A percentile compares a stretch with the other conserved stretches of the same genome.
Evolutionary conservation across 2,797 vertebrate genomes (phyloP).

Genomic region (Oreonectes daqikongensis): DNA sequence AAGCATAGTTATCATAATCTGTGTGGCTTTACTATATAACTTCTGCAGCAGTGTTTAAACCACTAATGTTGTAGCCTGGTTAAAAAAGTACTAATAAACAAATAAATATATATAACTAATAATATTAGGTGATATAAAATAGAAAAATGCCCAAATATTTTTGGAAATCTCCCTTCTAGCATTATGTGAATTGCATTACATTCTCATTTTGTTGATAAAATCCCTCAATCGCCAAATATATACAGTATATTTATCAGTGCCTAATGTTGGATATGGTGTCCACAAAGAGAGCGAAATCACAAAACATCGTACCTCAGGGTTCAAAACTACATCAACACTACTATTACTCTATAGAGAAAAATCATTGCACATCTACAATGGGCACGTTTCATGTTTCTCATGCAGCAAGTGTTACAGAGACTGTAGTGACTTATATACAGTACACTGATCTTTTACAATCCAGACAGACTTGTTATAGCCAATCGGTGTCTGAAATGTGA

Average conservation of each 20-base stretch:
- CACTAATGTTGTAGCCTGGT: conserved; percentile 21
- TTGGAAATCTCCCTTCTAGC: conserved; percentile 31
- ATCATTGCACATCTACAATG: conserved; percentile 57
- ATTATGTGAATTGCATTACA: conserved; percentile 45
- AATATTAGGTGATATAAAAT: conserved; percentile 47
- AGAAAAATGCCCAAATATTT: conserved; percentile 32
- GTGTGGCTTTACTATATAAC: conserved; percentile 27
- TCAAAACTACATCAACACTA: conserved; percentile 50
- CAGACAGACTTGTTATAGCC: conserved; percentile 40
- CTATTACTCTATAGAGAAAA: conserved; percentile 44
- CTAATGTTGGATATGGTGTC: conserved; percentile 36
- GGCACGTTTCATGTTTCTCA: conserved; percentile 49
- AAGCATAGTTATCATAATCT: conserved; percentile 59
- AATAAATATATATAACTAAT: conserved; percentile 10
- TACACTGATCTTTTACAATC: background rate
- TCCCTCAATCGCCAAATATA: conserved; percentile 27
- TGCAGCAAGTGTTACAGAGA: conserved; percentile 54
- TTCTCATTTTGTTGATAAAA: conserved; percentile 40
- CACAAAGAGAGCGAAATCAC: conserved; percentile 49
- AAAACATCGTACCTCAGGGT: conserved; percentile 45
- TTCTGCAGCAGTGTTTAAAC: conserved; percentile 1
- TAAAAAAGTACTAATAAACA: conserved; percentile 3
- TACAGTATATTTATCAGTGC: conserved; percentile 41
- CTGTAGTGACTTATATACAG: conserved; percentile 42
- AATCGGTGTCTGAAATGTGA: conserved; percentile 21